Evolutionary conservation across 2,797 vertebrate species (phyloP), one percentile per base, ranked within the genome.

Genomic region (Spinus pinus): DNA sequence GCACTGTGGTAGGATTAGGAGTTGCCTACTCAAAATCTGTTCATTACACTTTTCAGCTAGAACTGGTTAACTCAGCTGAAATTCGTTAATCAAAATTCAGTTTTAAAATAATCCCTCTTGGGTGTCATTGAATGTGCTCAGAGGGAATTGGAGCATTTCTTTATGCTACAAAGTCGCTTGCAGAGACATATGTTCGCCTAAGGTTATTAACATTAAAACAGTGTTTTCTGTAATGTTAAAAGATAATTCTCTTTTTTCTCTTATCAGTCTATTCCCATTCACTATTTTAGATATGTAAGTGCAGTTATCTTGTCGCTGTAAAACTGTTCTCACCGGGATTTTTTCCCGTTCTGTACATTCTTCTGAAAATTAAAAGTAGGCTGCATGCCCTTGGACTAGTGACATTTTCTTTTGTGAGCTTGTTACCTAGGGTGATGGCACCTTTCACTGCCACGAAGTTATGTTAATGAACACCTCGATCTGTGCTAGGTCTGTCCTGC

Each of bases 381-480:
- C 77, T 77, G 30, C 3, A 0, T 91, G n/a, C 73, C 70, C 66
- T 81, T 75, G 82, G 82, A 77, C 70, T 79, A 44, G 73, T 79
- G 84, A 83, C 73, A 20, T 37, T 79, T 74, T 81, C 88, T 81
- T 91, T 86, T 88, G 87, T 91, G 80, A 91, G 80, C 77, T 70
- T 27, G 80, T 96, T 91, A 91, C 77, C 77, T 88, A 81, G 94
- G 93, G 91, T 81, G 93, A 94, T 96, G 89, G 91, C 77, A 92
- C 93, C 87, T 94, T 86, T 56, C 78, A 62, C 64, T 79, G 65
- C 92, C 22, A 3, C 41, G 54, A 86, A 87, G 91, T 81, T 92
- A 90, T 81, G 89, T 94, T 94, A 95, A 95, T 86, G 77, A 93
- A 94, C 93, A 93, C 95, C 95, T 93, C 83, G 41, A 10, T 90